Evolutionary conservation across 2,113 vertebrate species (phyloP).

Genomic region (Hepsetus odoe): DNA sequence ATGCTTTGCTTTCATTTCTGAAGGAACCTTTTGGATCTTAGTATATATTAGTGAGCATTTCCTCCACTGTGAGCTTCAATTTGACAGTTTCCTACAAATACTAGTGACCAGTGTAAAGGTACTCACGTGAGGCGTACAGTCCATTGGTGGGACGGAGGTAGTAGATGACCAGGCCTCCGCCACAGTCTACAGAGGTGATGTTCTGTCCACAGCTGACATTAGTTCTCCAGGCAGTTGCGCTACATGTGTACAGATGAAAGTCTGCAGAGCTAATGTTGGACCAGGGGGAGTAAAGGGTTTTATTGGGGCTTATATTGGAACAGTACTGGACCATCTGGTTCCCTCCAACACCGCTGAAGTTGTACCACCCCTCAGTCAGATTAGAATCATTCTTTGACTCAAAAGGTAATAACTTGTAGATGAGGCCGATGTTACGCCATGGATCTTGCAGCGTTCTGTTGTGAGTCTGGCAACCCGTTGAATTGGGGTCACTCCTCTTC

Average conservation of each 20-base stretch:
- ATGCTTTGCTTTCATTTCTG: no score
- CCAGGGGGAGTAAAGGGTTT: no score
- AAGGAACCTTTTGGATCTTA: no score
- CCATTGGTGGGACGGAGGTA: neutral
- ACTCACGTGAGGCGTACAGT: constrained; percentile 19
- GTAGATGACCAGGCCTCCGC: neutral
- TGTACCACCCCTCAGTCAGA: neutral
- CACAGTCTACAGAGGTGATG: neutral
- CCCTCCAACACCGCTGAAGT: neutral
- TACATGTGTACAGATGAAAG: neutral
- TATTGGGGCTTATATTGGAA: neutral
- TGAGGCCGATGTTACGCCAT: constrained; percentile 9
- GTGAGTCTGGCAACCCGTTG: neutral
- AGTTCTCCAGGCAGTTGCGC: neutral
- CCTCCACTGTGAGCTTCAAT: no score
- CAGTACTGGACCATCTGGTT: neutral
- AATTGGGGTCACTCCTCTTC: no score
- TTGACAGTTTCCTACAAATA: no score
- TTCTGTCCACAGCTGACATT: no score
- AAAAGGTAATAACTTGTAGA: fast-evolving
- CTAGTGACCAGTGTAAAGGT: no score
- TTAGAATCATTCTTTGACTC: neutral
- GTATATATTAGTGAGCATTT: no score
- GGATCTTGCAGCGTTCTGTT: neutral
- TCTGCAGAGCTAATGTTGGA: no score